Base-by-base conservation (phyloP, 1,140 invertebrate species). In the Brachionus asplanchnoidis region DNA sequence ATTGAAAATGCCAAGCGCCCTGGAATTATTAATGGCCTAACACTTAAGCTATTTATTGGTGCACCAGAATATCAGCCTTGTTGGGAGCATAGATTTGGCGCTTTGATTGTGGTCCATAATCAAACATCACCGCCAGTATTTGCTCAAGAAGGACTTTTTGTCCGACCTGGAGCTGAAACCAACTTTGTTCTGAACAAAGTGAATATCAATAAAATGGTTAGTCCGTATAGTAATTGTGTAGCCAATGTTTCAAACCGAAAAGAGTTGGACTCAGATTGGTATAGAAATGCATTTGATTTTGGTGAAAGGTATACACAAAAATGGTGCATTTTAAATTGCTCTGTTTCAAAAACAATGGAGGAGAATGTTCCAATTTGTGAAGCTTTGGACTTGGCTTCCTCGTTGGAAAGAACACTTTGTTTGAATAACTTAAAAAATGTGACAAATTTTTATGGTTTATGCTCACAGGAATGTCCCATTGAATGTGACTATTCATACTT, bases 71-170 rank as follows among this genome's bases (percentile, higher is more conserved):
- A 65, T 6, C 50, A 65, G 26, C 79, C 79, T 42, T 82, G 53
- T 36, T 82, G 79, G 79, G 20, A 65, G 32, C n/a, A 65, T 14
- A 42, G 8, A 8, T 66, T 32, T 14, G 53, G 79, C 6, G 79
- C 79, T 65, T 28, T 82, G 40, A 42, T 82, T 14, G 79, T 68
- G n/a, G 53, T 82, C 0, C 79, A 82, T 44, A 36, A 82, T 68
- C 17, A 28, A 20, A 36, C 17, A 20, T 44, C 17, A 44, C 36
- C 50, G 9, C 79, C 79, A 2, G 14, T 82, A 4, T 68, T 12
- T 65, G 36, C 17, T 6, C 32, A 82, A 82, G 79, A 82, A 26
- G 79, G 79, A 14, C n/a, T 82, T 6, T 44, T 65, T 5, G 11
- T 65, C 17, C 36, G 36, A 60, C 3, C 79, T 11, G 65, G 65